Evolutionary conservation across 2,113 vertebrate genomes (phyloP), one percentile per base, ranked within the genome.

Genomic region (Bujurquina vittata): DNA sequence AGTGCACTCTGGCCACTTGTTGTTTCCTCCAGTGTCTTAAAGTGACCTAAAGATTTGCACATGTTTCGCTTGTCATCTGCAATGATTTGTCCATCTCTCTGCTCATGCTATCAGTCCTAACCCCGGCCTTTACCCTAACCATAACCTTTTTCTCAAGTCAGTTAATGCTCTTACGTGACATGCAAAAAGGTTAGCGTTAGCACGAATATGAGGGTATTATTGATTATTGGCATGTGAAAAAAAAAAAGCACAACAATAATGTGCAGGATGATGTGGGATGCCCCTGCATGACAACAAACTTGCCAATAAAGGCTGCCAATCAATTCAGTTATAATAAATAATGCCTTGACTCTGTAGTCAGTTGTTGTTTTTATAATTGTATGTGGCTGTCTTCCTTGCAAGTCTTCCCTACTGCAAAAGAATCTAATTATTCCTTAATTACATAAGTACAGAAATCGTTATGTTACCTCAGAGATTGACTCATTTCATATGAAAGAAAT

Each of bases 1-100:
- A 59, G 22, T 75, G 56, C 74, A 79, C 61, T 80, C 65, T 55
- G 54, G 55, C 59, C 83, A n/a, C 63, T 79, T 69, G 22, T 87
- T 81, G 46, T 75, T 78, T 75, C 33, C 20, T 74, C 15, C 29
- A 22, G 10, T 43, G 43, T 86, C 69, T 85, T 78, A 14, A 85
- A n/a, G 40, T 62, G 31, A 84, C 72, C 61, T 79, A 26, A 26
- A 37, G 5, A 15, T 20, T 29, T 22, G 15, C 0, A 7, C 31
- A 31, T 31, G 31, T 69, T 69, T 49, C 22, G 29, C 5, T 29
- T 7, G 65, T 69, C 23, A 69, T 69, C 23, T 20, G 18, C 20
- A 49, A 5, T 4, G 65, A 29, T 49, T 49, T 69, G n/a, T 67
- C 40, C 18, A 0, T 49, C 15, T 49, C 10, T 49, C 63, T 29